These are phyloP conservation scores for Chrysaora quinquecirrha DNA, from an alignment of 30 jellyfish, hydroid and myxozoan species.

Conservation along the genomic window DNA sequence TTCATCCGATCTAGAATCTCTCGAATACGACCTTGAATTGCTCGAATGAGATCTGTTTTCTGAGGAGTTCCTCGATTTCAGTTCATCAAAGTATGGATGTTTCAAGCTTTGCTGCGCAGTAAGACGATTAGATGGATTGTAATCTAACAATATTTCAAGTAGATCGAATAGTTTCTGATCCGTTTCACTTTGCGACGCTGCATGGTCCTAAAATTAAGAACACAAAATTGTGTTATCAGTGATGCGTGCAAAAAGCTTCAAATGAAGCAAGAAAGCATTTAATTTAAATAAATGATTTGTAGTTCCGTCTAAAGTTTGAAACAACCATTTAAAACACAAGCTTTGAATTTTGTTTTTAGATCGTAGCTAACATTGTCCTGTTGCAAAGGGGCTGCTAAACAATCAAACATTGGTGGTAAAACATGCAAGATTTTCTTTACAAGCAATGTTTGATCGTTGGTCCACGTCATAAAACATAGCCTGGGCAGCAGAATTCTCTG, in stretches of 20 bases:
- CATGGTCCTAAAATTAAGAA: conserved; percentile 58
- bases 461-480: too few relatives aligned
- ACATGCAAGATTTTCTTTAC: too few relatives aligned
- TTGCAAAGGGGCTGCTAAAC: not conserved
- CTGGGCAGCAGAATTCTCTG: too few relatives aligned
- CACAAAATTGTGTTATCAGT: too few relatives aligned
- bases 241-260: too few relatives aligned
- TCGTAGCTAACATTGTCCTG: not conserved
- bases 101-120: conserved; percentile 85
- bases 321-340: not conserved
- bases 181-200: conserved; percentile 48
- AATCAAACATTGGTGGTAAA: too few relatives aligned
- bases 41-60: conserved; percentile 14
- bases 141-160: conserved; percentile 58
- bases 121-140: conserved; percentile 73
- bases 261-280: too few relatives aligned
- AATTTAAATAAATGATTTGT: not conserved
- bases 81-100: conserved; percentile 74
- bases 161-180: conserved; percentile 69
- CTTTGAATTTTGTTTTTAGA: not conserved
- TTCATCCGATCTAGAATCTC: not conserved
- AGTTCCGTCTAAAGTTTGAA: not conserved
- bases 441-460: too few relatives aligned
- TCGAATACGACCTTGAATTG: conserved; percentile 17
- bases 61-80: conserved; percentile 12